phyloP scores from a whole-genome alignment of 2,113 vertebrate species.

The Antennarius striatus region DNA sequence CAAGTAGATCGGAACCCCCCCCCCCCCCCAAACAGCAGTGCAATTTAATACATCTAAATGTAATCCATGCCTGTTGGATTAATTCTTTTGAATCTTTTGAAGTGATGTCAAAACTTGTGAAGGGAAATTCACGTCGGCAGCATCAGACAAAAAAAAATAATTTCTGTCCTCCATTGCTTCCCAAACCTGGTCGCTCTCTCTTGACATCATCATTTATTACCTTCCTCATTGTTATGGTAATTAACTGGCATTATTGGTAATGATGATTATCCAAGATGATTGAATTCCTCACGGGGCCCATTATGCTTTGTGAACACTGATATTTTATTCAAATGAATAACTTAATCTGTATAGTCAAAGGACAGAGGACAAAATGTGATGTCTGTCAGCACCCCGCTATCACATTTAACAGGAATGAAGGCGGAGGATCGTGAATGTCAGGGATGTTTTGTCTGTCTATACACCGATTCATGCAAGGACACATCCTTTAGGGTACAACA shows the following conservation, averaged over 20 bases:
- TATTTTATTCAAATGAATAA: constrained; percentile 77
- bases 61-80: constrained; percentile 40
- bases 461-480: constrained; percentile 35
- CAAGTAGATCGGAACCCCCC: no score
- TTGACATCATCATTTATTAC: constrained; percentile 75
- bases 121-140: constrained; percentile 36
- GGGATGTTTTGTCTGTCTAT: constrained; percentile 35
- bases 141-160: constrained; percentile 22
- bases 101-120: constrained; percentile 23
- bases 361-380: constrained; percentile 65
- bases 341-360: constrained; percentile 64
- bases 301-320: constrained; percentile 72
- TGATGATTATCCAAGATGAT: constrained; percentile 78
- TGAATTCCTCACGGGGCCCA: constrained; percentile 76
- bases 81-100: constrained; percentile 46
- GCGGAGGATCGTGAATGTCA: constrained; percentile 41
- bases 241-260: constrained; percentile 81
- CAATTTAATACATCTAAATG: neutral
- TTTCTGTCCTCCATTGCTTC: constrained; percentile 45
- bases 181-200: constrained; percentile 55
- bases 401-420: constrained; percentile 55
- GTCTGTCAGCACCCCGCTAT: constrained; percentile 64
- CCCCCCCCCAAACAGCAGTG: no score
- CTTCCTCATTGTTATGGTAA: constrained; percentile 78
- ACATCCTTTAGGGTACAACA: neutral